Evolutionary conservation across 2,113 vertebrate genomes (phyloP).

Genomic region (Microcebus lehilahytsara): DNA sequence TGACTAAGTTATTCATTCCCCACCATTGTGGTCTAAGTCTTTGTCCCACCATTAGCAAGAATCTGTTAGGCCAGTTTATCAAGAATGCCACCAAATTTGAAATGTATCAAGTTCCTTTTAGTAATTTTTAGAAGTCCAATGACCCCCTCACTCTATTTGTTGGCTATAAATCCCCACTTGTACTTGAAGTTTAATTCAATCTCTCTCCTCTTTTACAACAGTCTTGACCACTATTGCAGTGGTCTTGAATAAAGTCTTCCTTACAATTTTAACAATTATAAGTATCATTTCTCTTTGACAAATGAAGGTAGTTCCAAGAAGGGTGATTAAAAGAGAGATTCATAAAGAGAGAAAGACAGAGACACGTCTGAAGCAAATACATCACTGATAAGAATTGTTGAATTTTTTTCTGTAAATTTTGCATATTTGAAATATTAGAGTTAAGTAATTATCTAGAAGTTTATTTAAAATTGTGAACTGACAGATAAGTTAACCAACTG

Average conservation of each 20-base stretch:
- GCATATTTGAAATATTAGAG: not conserved
- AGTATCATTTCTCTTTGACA: not conserved
- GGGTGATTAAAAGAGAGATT: not conserved
- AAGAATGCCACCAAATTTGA: not conserved
- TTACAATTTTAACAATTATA: not conserved
- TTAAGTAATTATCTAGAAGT: not conserved
- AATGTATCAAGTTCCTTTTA: not conserved
- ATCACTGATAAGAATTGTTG: not conserved
- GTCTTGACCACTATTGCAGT: not conserved
- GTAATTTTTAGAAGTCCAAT: not conserved
- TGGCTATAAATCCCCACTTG: not conserved
- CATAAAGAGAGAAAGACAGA: not conserved
- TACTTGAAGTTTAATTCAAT: not conserved
- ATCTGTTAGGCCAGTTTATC: not conserved
- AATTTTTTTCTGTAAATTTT: not conserved
- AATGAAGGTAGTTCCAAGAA: not conserved
- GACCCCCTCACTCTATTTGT: not conserved
- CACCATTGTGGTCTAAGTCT: not conserved
- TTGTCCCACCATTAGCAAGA: not conserved
- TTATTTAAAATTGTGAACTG: not conserved
- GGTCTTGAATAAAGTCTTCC: not conserved
- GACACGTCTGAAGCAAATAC: not conserved
- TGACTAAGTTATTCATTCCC: not conserved
- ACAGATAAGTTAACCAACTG: not conserved
- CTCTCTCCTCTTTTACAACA: not conserved